phyloP scores from a whole-genome alignment of 2,797 vertebrate genomes.

The Dryobates pubescens region DNA sequence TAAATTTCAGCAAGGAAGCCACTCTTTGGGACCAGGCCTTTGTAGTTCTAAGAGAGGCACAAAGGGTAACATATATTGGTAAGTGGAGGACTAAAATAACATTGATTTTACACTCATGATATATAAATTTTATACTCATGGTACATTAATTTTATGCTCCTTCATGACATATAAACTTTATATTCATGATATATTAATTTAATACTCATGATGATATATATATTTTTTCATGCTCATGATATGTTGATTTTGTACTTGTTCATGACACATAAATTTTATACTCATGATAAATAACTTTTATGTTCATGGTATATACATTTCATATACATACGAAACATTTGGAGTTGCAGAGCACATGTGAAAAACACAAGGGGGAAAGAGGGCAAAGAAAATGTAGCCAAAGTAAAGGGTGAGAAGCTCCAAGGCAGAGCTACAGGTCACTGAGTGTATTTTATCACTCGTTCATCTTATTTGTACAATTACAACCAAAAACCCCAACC shows the following conservation, averaged over 20 bases:
- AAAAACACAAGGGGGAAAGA: neutral
- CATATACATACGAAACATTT: no score
- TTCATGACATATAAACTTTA: no score
- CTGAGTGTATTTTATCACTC: neutral
- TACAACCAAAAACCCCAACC: neutral
- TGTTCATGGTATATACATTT: no score
- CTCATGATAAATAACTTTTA: no score
- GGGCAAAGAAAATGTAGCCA: neutral
- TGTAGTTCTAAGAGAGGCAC: neutral
- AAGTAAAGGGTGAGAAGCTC: neutral
- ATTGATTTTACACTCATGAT: neutral
- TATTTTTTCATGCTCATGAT: no score
- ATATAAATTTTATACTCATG: neutral
- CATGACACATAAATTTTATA: no score
- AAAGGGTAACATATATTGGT: neutral
- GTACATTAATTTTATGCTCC: neutral
- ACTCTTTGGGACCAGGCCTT: neutral
- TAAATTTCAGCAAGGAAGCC: neutral
- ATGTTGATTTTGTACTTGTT: no score
- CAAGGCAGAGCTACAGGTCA: neutral
- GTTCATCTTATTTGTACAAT: neutral
- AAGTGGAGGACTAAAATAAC: neutral
- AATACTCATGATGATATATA: no score
- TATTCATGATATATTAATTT: neutral
- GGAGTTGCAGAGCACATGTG: no score